phyloP scores from a whole-genome alignment of 2,797 vertebrate genomes.

The Sebastiscus tertius region DNA sequence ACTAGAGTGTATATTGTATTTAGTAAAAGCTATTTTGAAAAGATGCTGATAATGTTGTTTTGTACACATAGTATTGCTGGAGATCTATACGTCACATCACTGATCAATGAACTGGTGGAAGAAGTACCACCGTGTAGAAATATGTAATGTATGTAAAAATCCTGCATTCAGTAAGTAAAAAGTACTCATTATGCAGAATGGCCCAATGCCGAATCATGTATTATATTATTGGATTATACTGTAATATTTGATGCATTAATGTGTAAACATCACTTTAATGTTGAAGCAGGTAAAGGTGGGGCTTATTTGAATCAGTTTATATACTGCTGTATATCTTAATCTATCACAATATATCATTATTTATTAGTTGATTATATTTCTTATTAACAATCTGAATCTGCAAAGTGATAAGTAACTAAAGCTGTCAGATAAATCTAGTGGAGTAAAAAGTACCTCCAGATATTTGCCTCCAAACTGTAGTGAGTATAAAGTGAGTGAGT shows the following conservation, averaged over 20 bases:
- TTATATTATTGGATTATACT: neutral
- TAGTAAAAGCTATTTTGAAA: neutral
- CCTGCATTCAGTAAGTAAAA: neutral
- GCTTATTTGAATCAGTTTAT: no score
- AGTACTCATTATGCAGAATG: neutral
- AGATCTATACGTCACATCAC: neutral
- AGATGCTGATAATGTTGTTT: neutral
- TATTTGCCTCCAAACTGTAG: neutral
- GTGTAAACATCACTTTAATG: neutral
- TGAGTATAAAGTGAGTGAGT: neutral
- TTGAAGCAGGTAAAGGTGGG: neutral
- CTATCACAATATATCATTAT: no score
- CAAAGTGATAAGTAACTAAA: no score
- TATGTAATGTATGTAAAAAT: neutral
- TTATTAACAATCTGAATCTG: no score
- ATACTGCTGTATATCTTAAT: no score
- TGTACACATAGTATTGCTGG: neutral
- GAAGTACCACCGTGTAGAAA: neutral
- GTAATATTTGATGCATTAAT: neutral
- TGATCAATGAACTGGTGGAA: neutral
- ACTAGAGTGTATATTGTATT: neutral
- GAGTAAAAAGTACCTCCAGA: neutral
- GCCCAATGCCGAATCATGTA: no score
- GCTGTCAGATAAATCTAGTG: neutral
- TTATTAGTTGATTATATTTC: no score